Evolutionary conservation across 37 sponge, comb jelly and placozoan species (phyloP).

Genomic region (Beroe forskalii): DNA sequence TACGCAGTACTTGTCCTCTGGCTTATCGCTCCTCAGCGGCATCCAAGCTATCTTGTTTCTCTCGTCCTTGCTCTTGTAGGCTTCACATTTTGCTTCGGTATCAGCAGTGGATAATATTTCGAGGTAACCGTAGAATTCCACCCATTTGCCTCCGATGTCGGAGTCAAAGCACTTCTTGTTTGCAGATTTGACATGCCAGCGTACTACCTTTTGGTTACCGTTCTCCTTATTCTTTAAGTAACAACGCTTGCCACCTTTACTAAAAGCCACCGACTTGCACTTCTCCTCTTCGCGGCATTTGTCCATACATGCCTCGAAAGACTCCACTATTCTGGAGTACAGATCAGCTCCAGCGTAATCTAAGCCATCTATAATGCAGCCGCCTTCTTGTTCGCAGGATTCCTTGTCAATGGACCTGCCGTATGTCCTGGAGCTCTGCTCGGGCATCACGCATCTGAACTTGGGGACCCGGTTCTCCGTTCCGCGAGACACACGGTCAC

Average conservation of each 20-base stretch:
- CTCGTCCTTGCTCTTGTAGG: not conserved
- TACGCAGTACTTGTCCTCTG: not conserved
- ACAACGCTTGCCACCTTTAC: not conserved
- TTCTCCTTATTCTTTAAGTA: not conserved
- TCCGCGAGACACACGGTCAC: no score
- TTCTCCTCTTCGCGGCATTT: not conserved
- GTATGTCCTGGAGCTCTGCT: not conserved
- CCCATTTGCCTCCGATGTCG: slow-evolving; percentile 66
- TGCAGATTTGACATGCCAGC: not conserved
- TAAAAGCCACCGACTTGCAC: not conserved
- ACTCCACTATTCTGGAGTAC: not conserved
- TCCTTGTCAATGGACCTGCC: slow-evolving; percentile 15
- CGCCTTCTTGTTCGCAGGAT: not conserved
- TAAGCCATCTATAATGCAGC: not conserved
- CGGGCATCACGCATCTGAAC: not conserved
- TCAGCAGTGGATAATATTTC: slow-evolving; percentile 66
- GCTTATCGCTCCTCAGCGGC: slow-evolving; percentile 25
- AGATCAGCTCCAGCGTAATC: not conserved
- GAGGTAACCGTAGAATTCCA: slow-evolving; percentile 72
- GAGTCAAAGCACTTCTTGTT: not conserved
- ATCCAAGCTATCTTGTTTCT: slow-evolving; percentile 34
- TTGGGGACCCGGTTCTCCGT: not conserved
- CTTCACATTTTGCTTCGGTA: slow-evolving; percentile 67
- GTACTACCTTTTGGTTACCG: not conserved
- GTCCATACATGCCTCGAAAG: not conserved